Evolutionary conservation across 1,140 invertebrate species (phyloP), one percentile per base, ranked within the genome.

Genomic region (Drosophila obscura): DNA sequence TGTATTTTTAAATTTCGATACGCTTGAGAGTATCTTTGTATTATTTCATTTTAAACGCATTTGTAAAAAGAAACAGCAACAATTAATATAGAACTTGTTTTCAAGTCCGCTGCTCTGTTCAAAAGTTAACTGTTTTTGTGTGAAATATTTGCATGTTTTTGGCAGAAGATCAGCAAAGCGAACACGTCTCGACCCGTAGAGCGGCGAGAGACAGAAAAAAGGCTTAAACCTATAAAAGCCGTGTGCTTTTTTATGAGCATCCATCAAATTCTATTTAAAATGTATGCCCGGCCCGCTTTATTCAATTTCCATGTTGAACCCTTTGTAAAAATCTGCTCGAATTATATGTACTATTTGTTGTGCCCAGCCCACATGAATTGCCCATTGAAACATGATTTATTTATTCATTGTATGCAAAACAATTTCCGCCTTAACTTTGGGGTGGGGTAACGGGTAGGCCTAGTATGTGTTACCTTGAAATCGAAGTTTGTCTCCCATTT

Each of bases 71-170:
- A 57, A 75, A 44, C 63, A 78, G 56, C 56, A 74, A 67, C 59
- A 83, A 73, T 57, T 53, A 44, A 62, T 62, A 74, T 63, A 83
- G 80, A 83, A 85, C 81, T 77, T 59, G 81, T 85, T 80, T 63
- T 77, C 68, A 48, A 48, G 31, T 2, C 31, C 22, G 22, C 22
- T 24, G 62, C 66, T 39, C 66, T 60, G 61, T 69, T 79, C 48
- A 80, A 72, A 73, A 80, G 81, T 85, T 85, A 81, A 77, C 69
- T 80, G 77, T 85, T 85, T 76, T 82, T 84, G 76, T 84, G 63
- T 77, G 48, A 65, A 73, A 52, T 75, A 58, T 73, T 64, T 64
- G 60, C 58, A 43, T 57, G 48, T 73, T 71, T 28, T 39, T 48
- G 51, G 64, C 46, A 74, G 71, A 74, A 58, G 69, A 74, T 68